These are phyloP conservation scores for Macrostomum lignano DNA, from an alignment of 1,140 invertebrate genomes.

Conservation along the genomic window DNA sequence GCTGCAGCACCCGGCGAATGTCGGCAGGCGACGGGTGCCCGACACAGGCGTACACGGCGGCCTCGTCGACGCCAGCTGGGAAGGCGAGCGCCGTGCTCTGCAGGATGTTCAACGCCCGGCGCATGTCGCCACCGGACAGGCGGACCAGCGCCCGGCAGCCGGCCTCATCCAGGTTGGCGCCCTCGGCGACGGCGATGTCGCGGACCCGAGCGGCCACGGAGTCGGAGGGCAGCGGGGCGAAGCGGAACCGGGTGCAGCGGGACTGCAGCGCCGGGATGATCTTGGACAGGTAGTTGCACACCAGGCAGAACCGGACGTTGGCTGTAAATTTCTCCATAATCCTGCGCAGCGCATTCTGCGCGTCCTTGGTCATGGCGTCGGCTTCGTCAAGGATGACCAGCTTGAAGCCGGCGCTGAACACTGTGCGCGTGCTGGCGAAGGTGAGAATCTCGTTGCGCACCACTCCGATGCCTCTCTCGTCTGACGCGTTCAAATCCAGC, in stretches of 20 bases:
- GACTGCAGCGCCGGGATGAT: conserved; percentile 94
- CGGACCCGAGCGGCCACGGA: conserved; percentile 68
- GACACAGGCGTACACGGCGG: too few species aligned
- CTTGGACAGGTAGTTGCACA: conserved; percentile 91
- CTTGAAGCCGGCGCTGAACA: conserved; percentile 52
- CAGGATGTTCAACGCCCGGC: conserved; percentile 73
- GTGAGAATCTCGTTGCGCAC: conserved; percentile 78
- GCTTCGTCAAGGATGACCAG: conserved; percentile 94
- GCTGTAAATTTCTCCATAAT: conserved; percentile 97
- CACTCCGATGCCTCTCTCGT: conserved; percentile 88
- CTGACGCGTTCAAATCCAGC: conserved; percentile 64
- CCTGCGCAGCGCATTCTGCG: conserved; percentile 82
- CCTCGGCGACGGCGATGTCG: conserved; percentile 56
- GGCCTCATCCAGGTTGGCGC: conserved; percentile 53
- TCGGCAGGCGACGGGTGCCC: too few species aligned
- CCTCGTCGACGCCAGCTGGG: too few species aligned
- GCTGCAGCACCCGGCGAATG: too few species aligned
- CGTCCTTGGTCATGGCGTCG: conserved; percentile 98
- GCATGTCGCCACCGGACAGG: conserved; percentile 82
- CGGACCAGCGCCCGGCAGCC: conserved; percentile 63
- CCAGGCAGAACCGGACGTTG: conserved; percentile 87
- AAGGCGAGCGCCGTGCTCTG: conserved; percentile 18
- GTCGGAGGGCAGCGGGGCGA: conserved; percentile 49
- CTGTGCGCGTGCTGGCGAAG: conserved; percentile 84
- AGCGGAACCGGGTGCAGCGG: conserved; percentile 78